Conservation (phyloP, 2,113 vertebrate species). For the Rutilus rutilus region DNA sequence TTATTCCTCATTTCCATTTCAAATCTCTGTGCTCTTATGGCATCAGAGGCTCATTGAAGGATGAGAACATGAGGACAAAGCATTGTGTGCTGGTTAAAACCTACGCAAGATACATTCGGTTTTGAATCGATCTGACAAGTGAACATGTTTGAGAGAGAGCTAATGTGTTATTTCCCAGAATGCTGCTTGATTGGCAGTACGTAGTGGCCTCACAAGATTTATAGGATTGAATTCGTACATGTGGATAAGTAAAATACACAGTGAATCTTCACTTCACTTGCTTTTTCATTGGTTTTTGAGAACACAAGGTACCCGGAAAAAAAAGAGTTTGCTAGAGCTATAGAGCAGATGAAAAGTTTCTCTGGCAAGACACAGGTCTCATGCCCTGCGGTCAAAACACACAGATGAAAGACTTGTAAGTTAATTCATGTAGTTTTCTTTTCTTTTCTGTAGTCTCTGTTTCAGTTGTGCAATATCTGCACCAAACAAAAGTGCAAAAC, state of each 20-base stretch:
- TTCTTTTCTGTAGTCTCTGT: not conserved
- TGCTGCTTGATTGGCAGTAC: not conserved
- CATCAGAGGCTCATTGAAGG: constrained; percentile 21
- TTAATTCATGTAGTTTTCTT: not conserved
- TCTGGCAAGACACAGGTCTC: not conserved
- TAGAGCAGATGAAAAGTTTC: not conserved
- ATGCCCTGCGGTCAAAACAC: constrained; percentile 35
- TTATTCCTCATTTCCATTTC: constrained; percentile 58
- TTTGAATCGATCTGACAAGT: constrained; percentile 33
- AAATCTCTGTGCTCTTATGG: constrained; percentile 48
- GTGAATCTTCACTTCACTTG: not conserved
- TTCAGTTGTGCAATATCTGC: not conserved
- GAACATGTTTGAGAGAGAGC: constrained; percentile 2
- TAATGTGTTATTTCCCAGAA: constrained; percentile 43
- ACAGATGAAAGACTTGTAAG: not conserved
- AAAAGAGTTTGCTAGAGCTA: not conserved
- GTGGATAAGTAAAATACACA: not conserved
- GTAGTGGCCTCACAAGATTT: not conserved
- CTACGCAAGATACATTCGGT: not conserved
- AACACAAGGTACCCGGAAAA: not conserved
- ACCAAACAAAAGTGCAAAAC: not conserved
- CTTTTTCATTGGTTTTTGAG: constrained; percentile 1
- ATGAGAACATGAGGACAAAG: constrained; percentile 4
- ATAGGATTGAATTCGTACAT: not conserved
- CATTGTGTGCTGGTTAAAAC: not conserved